Conservation (phyloP, 2,797 vertebrate genomes). For the Xiphorhynchus erythropygius region DNA sequence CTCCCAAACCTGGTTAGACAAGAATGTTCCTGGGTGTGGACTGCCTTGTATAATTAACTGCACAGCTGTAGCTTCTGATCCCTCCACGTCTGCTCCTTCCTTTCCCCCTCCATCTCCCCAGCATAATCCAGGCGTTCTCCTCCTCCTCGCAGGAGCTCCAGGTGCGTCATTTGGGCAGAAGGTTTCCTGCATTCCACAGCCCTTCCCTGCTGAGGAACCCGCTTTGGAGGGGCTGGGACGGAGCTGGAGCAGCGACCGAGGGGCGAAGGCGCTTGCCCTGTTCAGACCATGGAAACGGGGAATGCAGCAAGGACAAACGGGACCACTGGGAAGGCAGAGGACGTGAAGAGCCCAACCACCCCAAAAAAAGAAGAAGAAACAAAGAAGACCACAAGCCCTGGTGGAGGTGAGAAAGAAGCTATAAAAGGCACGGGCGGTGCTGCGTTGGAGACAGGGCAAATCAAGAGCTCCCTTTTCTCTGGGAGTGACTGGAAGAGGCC, state of each 20-base stretch:
- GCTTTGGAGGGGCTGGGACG: not conserved
- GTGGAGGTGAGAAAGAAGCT: constrained; percentile 49
- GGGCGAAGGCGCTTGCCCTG: not conserved
- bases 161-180: constrained; percentile 63
- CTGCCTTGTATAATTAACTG: constrained; percentile 69
- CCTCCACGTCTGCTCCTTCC: constrained; percentile 39
- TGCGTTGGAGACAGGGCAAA: constrained; percentile 66
- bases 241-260: not conserved
- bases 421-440: constrained; percentile 46
- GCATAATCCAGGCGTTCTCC: constrained; percentile 3
- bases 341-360: constrained; percentile 33
- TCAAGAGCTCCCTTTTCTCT: constrained; percentile 72
- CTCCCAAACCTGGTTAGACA: constrained; percentile 74
- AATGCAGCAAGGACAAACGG: constrained; percentile 61
- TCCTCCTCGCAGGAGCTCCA: constrained; percentile 32
- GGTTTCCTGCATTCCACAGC: not conserved
- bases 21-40: constrained; percentile 78
- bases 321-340: constrained; percentile 59
- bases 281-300: constrained; percentile 62
- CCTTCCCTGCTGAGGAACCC: not conserved
- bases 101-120: constrained; percentile 14
- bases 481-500: constrained; percentile 78
- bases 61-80: constrained; percentile 62
- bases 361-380: constrained; percentile 68
- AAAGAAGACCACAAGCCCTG: constrained; percentile 62